Percentiles rank a stretch among this genome's conserved stretches.
These are phyloP conservation scores for Drosophila trapezifrons DNA, from an alignment of 1,140 invertebrate species.

Conservation along the genomic window DNA sequence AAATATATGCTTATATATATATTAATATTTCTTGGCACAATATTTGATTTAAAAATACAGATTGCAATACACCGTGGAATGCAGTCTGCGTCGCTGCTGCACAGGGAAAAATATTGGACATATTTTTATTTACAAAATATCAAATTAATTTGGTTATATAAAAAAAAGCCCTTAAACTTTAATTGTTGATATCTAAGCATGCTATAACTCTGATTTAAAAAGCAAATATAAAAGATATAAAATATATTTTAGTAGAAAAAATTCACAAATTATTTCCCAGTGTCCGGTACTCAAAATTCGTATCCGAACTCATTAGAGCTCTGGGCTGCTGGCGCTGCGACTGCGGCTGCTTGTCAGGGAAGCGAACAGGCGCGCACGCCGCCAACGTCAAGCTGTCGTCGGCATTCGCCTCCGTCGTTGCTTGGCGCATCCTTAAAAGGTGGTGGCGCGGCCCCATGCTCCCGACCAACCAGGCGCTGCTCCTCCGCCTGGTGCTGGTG, in stretches of 20 bases:
- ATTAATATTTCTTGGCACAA: conserved; percentile 77
- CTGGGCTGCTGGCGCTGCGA: conserved; percentile 59
- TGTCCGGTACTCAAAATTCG: conserved; percentile 13
- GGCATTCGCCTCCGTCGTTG: conserved; percentile 51
- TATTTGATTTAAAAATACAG: conserved; percentile 82
- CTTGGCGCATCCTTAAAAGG: conserved; percentile 78
- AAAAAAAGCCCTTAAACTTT: too few species aligned
- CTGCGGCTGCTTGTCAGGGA: conserved; percentile 73
- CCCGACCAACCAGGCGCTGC: conserved; percentile 19
- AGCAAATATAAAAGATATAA: neutral
- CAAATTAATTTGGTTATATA: neutral
- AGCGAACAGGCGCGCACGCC: conserved; percentile 56
- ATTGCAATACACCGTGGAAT: conserved; percentile 76
- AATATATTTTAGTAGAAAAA: neutral
- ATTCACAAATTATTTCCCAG: neutral
- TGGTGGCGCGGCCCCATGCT: conserved; percentile 69
- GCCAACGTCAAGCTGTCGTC: conserved; percentile 71
- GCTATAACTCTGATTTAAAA: neutral
- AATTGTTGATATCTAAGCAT: neutral
- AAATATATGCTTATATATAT: conserved; percentile 39
- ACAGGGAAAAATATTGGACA: neutral
- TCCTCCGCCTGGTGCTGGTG: conserved; percentile 27
- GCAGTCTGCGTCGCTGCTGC: conserved; percentile 41
- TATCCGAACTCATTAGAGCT: conserved; percentile 12
- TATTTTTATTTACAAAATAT: neutral